Evolutionary conservation across 2,797 vertebrate genomes (phyloP).

Genomic region (Margarornis squamiger): DNA sequence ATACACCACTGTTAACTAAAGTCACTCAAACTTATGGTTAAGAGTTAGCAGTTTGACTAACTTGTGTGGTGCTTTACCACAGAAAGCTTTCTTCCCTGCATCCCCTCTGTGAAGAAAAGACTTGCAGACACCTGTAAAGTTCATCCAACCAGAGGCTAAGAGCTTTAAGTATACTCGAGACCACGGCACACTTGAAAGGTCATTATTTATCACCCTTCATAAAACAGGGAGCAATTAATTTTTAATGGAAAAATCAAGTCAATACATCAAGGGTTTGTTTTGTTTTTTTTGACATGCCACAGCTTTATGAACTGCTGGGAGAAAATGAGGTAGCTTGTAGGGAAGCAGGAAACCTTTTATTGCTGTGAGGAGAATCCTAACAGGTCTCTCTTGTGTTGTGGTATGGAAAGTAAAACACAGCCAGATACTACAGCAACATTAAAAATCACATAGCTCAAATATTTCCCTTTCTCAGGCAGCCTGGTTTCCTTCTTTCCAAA

Average conservation of each 20-base stretch:
- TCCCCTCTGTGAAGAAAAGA: neutral
- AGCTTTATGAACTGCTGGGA: constrained; percentile 56
- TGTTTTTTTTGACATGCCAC: neutral
- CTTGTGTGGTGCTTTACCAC: neutral
- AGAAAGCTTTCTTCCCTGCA: neutral
- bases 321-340: constrained; percentile 20
- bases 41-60: neutral
- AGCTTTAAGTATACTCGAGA: constrained; percentile 13
- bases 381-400: neutral
- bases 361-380: neutral
- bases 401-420: neutral
- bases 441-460: neutral
- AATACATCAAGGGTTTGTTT: neutral
- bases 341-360: constrained; percentile 10
- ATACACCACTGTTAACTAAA: neutral
- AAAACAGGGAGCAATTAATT: constrained; percentile 59
- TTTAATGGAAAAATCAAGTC: constrained; percentile 62
- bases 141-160: neutral
- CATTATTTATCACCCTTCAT: constrained; percentile 50
- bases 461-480: neutral
- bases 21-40: neutral
- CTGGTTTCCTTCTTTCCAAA: neutral
- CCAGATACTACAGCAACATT: neutral
- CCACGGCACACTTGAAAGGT: constrained; percentile 2
- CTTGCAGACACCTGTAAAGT: neutral